Base-by-base conservation (phyloP, 1,140 invertebrate species). In the Drosophila parvula region DNA sequence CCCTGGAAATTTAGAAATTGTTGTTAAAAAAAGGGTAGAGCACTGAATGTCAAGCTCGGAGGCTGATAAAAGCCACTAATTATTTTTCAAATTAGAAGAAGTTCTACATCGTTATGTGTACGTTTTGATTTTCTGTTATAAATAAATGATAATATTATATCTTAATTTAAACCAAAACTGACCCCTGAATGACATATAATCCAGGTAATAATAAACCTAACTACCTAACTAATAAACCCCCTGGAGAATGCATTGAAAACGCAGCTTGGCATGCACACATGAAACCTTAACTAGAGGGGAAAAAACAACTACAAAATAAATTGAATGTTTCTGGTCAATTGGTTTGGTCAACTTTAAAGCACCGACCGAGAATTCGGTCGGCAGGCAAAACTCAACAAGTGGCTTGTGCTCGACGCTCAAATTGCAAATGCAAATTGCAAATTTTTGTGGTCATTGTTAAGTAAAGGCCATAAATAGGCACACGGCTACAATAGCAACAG, bases 391-490 rank as follows among this genome's bases (percentile, higher is more conserved):
- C 50, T 47, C 70, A 77, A 44, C 73, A 68, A 71, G 69, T 71
- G 68, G 53, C 63, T 58, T 74, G 40, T 67, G 65, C 65, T 69
- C 27, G 36, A 45, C 75, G 75, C 83, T 88, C 75, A 75, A 88
- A 82, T 88, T 86, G 82, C 83, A 68, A 88, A 85, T 85, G 81
- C 79, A 86, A 85, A 85, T 85, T 85, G 82, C 79, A 78, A 75
- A 85, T 85, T 88, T 85, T 85, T 86, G 82, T 86, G 82, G 82
- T 86, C 82, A 82, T 86, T 86, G 82, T 86, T 86, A 85, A 76
- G 34, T 79, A 79, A 85, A 85, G 82, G 83, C 82, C 79, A 85
- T 88, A 85, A 85, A 85, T 88, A 88, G 83, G 67, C 65, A 64
- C 69, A 81, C 68, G 59, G 63, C 44, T 16, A 51, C 48, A 36